phyloP scores from a whole-genome alignment of 2,888 invertebrate species.

The Romanomermis culicivorax region DNA sequence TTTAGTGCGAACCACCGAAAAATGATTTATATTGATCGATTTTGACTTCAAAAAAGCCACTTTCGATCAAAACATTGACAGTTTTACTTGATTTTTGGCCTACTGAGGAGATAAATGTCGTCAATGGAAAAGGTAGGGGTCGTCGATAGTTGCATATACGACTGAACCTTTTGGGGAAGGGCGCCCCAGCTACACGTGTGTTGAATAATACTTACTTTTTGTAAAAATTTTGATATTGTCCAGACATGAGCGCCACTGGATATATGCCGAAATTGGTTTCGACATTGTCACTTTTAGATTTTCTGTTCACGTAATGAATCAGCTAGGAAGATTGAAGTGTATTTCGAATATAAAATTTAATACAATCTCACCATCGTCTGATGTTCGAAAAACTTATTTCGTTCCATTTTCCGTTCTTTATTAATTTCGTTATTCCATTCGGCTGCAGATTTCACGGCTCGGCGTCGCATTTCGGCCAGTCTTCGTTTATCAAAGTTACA shows the following conservation, averaged over 20 bases:
- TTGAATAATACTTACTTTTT: constrained; percentile 44
- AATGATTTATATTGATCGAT: no score
- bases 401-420: constrained; percentile 46
- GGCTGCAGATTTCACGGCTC: constrained; percentile 55
- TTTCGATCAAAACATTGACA: no score
- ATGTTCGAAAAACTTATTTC: constrained; percentile 65
- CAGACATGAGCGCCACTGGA: constrained; percentile 77
- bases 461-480: constrained; percentile 46
- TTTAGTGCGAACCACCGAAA: no score
- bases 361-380: constrained; percentile 44
- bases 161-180: no score
- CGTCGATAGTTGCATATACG: no score
- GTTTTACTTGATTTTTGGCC: no score
- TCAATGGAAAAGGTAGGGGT: no score
- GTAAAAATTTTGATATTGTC: constrained; percentile 79
- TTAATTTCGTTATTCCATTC: constrained; percentile 53
- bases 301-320: not conserved
- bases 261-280: constrained; percentile 41
- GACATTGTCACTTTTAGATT: not conserved
- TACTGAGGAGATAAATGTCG: no score
- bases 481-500: constrained; percentile 26
- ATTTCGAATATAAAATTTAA: not conserved
- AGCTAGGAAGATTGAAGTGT: not conserved
- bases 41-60: no score
- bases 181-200: no score